Evolutionary conservation across 2,888 invertebrate genomes (phyloP), one percentile per base, ranked within the genome.

Genomic region (Periphyllus acericola): DNA sequence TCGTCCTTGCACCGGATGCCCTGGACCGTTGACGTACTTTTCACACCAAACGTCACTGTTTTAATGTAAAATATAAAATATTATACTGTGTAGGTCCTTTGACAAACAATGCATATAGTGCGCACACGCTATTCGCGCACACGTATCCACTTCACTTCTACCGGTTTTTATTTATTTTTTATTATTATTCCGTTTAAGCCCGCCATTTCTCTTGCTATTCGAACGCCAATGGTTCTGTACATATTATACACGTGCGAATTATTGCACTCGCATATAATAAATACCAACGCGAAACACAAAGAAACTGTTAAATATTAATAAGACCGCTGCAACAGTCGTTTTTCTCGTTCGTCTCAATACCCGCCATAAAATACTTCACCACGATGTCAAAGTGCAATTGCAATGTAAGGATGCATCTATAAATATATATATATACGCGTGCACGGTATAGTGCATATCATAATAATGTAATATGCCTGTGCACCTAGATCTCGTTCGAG

Each of bases 261-360:
- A 60, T 46, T 46, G 46, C 14, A 46, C 46, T 46, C 46, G 3
- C 17, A 17, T 68, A 68, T 29, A 32, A n/a, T 19, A 34, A 60
- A 74, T 76, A 32, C 75, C 32, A n/a, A 76, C 66, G 52, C 60
- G 36, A 76, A 25, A 60, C 66, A 84, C 84, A 84, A 84, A 84
- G 84, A 46, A 66, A 84, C 84, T 84, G 84, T 84, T 84, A 84
- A 84, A 84, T 84, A 84, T 84, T 84, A 84, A 84, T 84, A 84
- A 76, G 76, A 76, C 29, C 66, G 46, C 4, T 36, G 60, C 25
- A n/a, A n/a, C n/a, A 60, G 6, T 76, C 60, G 60, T 60, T 29
- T 46, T 46, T 60, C 60, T 60, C 60, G 83, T 75, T 76, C 25
- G 36, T 25, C 32, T 81, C 55, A 83, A 83, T 83, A 60, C n/a